phyloP scores from a whole-genome alignment of 2,888 invertebrate species.

The Trachelus stipa region DNA sequence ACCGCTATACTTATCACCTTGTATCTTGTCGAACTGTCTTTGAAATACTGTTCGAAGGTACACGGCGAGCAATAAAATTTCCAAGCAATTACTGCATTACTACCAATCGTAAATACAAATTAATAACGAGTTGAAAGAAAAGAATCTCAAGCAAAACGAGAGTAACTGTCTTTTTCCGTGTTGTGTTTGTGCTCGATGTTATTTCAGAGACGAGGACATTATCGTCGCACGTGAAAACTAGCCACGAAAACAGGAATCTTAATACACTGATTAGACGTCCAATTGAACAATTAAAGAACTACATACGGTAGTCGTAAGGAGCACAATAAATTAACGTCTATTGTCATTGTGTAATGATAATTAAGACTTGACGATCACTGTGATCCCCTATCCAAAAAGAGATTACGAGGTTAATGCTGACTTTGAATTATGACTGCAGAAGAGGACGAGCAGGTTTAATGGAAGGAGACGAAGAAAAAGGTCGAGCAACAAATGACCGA shows the following conservation, averaged over 20 bases:
- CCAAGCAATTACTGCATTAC: neutral
- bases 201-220: conserved; percentile 19
- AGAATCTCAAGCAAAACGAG: neutral
- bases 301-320: too few relatives aligned
- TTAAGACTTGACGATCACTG: conserved; percentile 22
- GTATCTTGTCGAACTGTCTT: neutral
- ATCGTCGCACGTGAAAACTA: neutral
- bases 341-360: conserved; percentile 15
- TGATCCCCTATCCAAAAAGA: neutral
- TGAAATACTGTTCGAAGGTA: neutral
- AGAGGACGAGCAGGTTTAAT: neutral
- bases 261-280: neutral
- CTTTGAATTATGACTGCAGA: neutral
- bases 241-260: conserved; percentile 15
- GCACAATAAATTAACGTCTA: neutral
- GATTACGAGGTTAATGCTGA: neutral
- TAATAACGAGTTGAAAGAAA: neutral
- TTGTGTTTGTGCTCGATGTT: conserved; percentile 17
- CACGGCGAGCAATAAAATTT: neutral
- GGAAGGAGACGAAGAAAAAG: neutral
- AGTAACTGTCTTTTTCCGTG: conserved; percentile 1
- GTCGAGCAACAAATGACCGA: neutral
- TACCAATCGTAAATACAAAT: neutral
- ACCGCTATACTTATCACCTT: neutral
- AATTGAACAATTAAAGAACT: conserved; percentile 11